Evolutionary conservation across 2,797 vertebrate species (phyloP), one percentile per base, ranked within the genome.

Genomic region (Enteromius fasciolatus): DNA sequence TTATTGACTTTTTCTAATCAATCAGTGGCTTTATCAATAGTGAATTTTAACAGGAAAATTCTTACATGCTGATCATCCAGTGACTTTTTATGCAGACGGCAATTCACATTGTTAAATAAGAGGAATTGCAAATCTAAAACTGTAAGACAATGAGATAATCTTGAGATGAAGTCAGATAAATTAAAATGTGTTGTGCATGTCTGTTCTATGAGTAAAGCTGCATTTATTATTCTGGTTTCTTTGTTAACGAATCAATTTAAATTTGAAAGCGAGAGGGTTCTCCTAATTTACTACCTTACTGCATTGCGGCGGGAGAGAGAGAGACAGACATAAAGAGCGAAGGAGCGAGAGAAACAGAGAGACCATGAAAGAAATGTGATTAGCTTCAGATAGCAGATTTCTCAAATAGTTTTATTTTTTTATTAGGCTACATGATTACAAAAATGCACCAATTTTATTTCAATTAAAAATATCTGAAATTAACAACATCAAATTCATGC

Each of bases 261-360:
- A 74, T 70, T 2, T 74, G 73, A 82, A 81, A 72, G 74, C 39
- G 61, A 75, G 73, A 81, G 70, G 25, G 46, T 76, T 72, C 46
- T 73, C 33, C 31, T 48, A 73, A 67, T 87, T 87, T 86, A 87
- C 67, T 76, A 83, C 84, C 80, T 81, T 87, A 78, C 86, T 88
- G 87, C 87, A 88, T 76, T 88, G 87, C 87, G 90, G 92, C 91
- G 76, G 94, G 94, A 46, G 59, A n/a, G 17, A 61, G 68, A 74
- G 48, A 67, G 25, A 67, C 9, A 82, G 46, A 76, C 25, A 59
- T 39, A 63, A 50, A 28, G 52, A 18, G 9, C 23, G 36, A 68
- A 28, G 57, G 75, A 63, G 25, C 57, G 64, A 76, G 28, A 80
- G 69, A 69, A 10, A 72, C 54, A 44, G 7, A 41, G 12, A 74